Percentiles rank a stretch among this genome's conserved stretches.
These are phyloP conservation scores for Leptinotarsa juncta DNA, from an alignment of 2,888 invertebrate species.

Conservation along the genomic window DNA sequence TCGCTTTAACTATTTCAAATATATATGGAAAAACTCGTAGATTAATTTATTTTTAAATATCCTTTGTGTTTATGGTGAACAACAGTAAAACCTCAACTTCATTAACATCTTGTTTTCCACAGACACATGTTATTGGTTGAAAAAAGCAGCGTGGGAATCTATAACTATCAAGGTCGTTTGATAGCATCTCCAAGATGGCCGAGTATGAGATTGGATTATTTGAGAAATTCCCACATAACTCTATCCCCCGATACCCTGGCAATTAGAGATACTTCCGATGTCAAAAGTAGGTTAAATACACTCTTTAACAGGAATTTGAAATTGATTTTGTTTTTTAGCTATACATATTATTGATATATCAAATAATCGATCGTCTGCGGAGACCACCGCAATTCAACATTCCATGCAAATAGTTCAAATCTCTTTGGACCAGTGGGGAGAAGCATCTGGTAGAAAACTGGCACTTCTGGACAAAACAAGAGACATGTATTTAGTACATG, in stretches of 20 bases:
- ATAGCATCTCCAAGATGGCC: slow-evolving; percentile 88
- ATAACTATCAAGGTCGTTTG: slow-evolving; percentile 92
- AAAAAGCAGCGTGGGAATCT: slow-evolving; percentile 83
- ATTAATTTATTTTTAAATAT: no score
- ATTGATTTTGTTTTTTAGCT: slow-evolving; percentile 66
- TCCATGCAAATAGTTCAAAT: slow-evolving; percentile 83
- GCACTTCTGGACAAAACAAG: slow-evolving; percentile 90
- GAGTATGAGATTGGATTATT: slow-evolving; percentile 84
- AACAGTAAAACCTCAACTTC: no score
- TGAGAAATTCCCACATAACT: slow-evolving; percentile 81
- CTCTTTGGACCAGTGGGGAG: slow-evolving; percentile 87
- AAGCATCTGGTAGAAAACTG: slow-evolving; percentile 81
- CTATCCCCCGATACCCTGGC: slow-evolving; percentile 90
- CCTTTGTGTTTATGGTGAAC: background rate
- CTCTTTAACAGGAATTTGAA: background rate
- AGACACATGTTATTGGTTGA: slow-evolving; percentile 93
- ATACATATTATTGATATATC: slow-evolving; percentile 88
- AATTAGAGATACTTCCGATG: slow-evolving; percentile 85
- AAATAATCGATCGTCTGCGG: slow-evolving; percentile 76
- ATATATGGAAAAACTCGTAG: no score
- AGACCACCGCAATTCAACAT: slow-evolving; percentile 81
- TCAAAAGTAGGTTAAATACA: slow-evolving; percentile 73
- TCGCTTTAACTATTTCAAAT: no score
- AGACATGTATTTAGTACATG: slow-evolving; percentile 85
- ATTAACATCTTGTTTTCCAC: background rate